These are phyloP conservation scores for Rhabdomys pumilio DNA, from an alignment of 2,797 vertebrate species.

Conservation along the genomic window DNA sequence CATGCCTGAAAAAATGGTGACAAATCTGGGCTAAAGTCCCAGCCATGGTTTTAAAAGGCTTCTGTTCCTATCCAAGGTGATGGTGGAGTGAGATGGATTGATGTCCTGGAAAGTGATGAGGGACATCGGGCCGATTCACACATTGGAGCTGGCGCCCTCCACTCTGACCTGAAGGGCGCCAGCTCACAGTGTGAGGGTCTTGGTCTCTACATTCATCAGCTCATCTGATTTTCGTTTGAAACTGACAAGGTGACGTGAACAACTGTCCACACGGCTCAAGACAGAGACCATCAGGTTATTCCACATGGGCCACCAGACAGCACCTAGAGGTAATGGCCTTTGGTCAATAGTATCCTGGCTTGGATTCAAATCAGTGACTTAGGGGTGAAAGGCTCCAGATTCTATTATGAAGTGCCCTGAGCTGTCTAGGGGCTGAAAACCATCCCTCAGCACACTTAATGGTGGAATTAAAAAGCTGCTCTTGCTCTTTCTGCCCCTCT, in stretches of 20 bases:
- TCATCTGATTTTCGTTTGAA: constrained; percentile 73
- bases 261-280: constrained; percentile 73
- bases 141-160: background rate
- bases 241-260: constrained; percentile 61
- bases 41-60: background rate
- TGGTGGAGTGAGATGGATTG: constrained; percentile 64
- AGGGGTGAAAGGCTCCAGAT: constrained; percentile 69
- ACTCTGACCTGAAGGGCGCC: constrained; percentile 32
- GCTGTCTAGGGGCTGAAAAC: constrained; percentile 59
- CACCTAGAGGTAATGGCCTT: constrained; percentile 71
- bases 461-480: constrained; percentile 29
- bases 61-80: constrained; percentile 66
- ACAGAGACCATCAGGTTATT: constrained; percentile 77
- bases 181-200: background rate
- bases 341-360: constrained; percentile 73
- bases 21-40: constrained; percentile 56
- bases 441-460: constrained; percentile 53
- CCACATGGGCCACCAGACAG: constrained; percentile 70
- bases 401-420: constrained; percentile 77
- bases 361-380: constrained; percentile 80
- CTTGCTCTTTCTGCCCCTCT: background rate
- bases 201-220: constrained; percentile 6
- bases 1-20: constrained; percentile 34
- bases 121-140: constrained; percentile 52
- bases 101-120: constrained; percentile 72